phyloP scores from a whole-genome alignment of 2,888 invertebrate species.

The Ptychoptera albimana region DNA sequence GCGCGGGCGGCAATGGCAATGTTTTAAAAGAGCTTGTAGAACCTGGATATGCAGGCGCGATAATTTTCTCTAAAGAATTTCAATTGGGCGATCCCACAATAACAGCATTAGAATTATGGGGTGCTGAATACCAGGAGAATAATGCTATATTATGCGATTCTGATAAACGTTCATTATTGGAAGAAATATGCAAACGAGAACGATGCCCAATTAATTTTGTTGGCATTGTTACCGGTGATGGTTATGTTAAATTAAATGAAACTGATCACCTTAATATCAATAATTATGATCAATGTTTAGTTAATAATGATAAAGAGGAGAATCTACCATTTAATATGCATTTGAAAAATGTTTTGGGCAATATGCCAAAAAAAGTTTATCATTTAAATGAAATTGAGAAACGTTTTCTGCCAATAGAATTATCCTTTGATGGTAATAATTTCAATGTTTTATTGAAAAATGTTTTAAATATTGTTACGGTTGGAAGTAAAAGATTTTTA shows the following conservation, averaged over 20 bases:
- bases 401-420: constrained; percentile 34
- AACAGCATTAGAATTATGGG: constrained; percentile 88
- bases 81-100: constrained; percentile 90
- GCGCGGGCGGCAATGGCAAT: constrained; percentile 97
- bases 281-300: constrained; percentile 23
- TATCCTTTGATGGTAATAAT: constrained; percentile 38
- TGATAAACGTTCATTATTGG: constrained; percentile 45
- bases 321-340: constrained; percentile 74
- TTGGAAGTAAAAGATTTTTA: constrained; percentile 87
- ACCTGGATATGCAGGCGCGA: constrained; percentile 66
- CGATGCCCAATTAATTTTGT: constrained; percentile 87
- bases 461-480: constrained; percentile 76
- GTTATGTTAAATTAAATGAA: constrained; percentile 55
- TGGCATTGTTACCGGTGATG: constrained; percentile 78
- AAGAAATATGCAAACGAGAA: constrained; percentile 68
- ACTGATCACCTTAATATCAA: constrained; percentile 33
- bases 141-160: constrained; percentile 71
- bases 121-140: constrained; percentile 95
- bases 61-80: constrained; percentile 73
- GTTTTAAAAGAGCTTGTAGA: constrained; percentile 94
- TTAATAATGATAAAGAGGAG: constrained; percentile 26
- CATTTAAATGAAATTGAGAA: constrained; percentile 27
- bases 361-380: constrained; percentile 60
- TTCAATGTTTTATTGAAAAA: constrained; percentile 54
- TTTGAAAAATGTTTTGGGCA: constrained; percentile 73